These are phyloP conservation scores for Acipenser ruthenus DNA, from an alignment of 2,797 vertebrate genomes.

Conservation along the genomic window DNA sequence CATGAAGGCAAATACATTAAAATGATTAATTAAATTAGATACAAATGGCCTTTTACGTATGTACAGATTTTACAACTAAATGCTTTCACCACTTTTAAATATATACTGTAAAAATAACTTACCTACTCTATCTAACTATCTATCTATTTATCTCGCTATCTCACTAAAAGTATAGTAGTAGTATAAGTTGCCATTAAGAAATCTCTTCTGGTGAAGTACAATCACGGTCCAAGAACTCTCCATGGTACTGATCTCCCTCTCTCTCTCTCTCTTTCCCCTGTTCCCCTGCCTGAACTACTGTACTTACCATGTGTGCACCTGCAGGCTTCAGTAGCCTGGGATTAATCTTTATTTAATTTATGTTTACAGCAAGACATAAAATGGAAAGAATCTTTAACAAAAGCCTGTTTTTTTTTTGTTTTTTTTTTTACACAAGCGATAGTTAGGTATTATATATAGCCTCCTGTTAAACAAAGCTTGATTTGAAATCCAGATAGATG, in stretches of 20 bases:
- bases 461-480: constrained; percentile 22
- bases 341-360: constrained; percentile 36
- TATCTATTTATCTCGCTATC: too few relatives aligned
- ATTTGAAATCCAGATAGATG: constrained; percentile 27
- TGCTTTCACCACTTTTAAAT: too few relatives aligned
- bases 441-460: constrained; percentile 31
- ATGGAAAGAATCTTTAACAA: constrained; percentile 3
- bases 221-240: too few relatives aligned
- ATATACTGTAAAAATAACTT: background rate
- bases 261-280: too few relatives aligned
- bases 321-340: constrained; percentile 33
- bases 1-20: too few relatives aligned
- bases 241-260: too few relatives aligned
- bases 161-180: too few relatives aligned
- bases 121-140: background rate
- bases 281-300: constrained; percentile 22
- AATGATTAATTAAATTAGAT: too few relatives aligned
- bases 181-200: too few relatives aligned
- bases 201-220: too few relatives aligned
- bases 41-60: too few relatives aligned
- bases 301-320: constrained; percentile 54
- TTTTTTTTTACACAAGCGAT: constrained; percentile 4
- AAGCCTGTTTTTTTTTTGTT: background rate
- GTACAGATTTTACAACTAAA: too few relatives aligned
- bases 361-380: constrained; percentile 14